phyloP scores from a whole-genome alignment of 2,888 invertebrate species.

The Argyra leucocephala region DNA sequence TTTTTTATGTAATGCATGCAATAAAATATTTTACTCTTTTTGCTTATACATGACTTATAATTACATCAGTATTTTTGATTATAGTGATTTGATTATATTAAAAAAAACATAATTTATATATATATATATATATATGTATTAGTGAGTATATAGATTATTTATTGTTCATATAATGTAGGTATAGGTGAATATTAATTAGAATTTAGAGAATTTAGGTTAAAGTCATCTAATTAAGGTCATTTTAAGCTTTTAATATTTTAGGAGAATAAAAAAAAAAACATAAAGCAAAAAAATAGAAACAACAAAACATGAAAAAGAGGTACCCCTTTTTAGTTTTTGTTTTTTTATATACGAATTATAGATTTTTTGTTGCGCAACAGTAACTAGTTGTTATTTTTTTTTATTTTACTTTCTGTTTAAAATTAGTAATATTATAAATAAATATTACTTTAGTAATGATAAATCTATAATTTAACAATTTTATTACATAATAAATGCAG shows the following conservation, averaged over 20 bases:
- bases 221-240: slow-evolving; percentile 3
- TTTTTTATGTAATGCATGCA: too few relatives aligned
- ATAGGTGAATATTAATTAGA: not conserved
- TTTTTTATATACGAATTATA: not conserved
- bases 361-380: slow-evolving; percentile 3
- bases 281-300: not conserved
- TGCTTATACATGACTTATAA: too few relatives aligned
- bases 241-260: not conserved
- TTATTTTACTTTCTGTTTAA: not conserved
- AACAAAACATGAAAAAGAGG: not conserved
- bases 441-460: too few relatives aligned
- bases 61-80: too few relatives aligned
- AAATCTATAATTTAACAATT: too few relatives aligned
- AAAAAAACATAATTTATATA: too few relatives aligned
- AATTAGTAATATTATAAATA: too few relatives aligned
- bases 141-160: not conserved
- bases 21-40: too few relatives aligned
- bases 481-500: too few relatives aligned
- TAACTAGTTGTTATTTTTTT: not conserved
- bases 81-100: too few relatives aligned
- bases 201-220: slow-evolving; percentile 1
- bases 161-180: not conserved
- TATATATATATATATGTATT: not conserved
- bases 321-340: not conserved
- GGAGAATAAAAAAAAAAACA: not conserved